Evolutionary conservation across 2,113 vertebrate genomes (phyloP).

Genomic region (Pionites leucogaster): DNA sequence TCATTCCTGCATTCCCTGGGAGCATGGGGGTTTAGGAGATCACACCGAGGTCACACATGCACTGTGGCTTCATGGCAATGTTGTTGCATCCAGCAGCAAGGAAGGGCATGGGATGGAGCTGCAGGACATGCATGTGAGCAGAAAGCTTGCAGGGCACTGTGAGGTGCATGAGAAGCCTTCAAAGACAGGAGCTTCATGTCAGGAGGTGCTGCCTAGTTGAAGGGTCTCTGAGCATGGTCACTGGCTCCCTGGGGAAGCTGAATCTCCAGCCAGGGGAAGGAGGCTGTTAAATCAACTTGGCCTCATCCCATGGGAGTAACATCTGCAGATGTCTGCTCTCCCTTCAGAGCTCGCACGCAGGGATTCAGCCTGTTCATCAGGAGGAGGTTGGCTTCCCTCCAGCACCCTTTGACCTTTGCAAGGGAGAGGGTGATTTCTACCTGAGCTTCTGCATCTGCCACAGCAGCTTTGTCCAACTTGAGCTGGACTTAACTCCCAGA

Average conservation of each 20-base stretch:
- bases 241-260: background rate
- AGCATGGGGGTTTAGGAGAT: background rate
- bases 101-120: background rate
- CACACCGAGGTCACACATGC: background rate
- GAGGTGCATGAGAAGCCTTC: background rate
- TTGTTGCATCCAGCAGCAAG: background rate
- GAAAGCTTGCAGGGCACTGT: background rate
- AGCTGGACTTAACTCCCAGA: background rate
- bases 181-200: background rate
- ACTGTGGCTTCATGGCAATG: background rate
- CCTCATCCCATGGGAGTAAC: background rate
- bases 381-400: background rate
- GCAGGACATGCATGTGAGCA: accelerated
- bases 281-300: background rate
- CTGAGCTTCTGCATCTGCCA: background rate
- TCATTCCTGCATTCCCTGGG: background rate
- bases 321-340: background rate
- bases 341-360: background rate
- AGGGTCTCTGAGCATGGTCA: background rate
- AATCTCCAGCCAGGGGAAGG: background rate
- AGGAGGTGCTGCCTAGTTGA: background rate
- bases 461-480: background rate
- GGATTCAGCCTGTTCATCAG: background rate
- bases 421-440: background rate
- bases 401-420: background rate